These are phyloP conservation scores for Epizoanthus scotinus DNA, from an alignment of 92 coral and sea anemone species.

Conservation along the genomic window DNA sequence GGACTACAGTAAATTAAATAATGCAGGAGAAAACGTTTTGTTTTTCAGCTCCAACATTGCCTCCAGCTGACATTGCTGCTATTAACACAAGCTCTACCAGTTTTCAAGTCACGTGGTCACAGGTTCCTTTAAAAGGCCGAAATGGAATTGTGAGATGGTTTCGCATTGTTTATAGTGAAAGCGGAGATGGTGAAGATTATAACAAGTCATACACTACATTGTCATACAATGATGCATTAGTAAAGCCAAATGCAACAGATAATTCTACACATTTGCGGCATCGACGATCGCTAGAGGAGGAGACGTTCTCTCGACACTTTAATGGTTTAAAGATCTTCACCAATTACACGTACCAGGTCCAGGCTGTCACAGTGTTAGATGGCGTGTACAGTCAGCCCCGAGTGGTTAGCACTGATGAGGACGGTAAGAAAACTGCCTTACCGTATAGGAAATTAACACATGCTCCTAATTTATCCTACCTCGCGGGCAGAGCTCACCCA, in stretches of 20 bases:
- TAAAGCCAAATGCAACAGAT: conserved; percentile 3
- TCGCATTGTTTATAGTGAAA: conserved; percentile 47
- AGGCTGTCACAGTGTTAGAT: conserved; percentile 47
- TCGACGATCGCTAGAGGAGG: neutral
- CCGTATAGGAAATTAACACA: neutral
- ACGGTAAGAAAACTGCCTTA: conserved; percentile 40
- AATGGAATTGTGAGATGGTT: conserved; percentile 60
- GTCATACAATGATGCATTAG: neutral
- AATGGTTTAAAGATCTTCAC: conserved; percentile 61
- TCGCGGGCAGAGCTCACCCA: too few species aligned
- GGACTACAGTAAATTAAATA: too few species aligned
- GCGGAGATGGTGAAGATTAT: conserved; percentile 10
- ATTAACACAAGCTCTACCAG: conserved; percentile 62
- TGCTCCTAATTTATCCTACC: too few species aligned
- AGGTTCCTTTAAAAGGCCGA: conserved; percentile 43
- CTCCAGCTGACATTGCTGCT: conserved; percentile 46
- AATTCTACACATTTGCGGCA: conserved; percentile 15
- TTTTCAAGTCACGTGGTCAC: conserved; percentile 51
- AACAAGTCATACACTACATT: neutral
- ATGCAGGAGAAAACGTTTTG: neutral
- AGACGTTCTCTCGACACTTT: conserved; percentile 35
- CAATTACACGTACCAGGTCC: conserved; percentile 47
- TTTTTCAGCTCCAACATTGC: conserved; percentile 43
- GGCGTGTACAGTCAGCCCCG: conserved; percentile 45
- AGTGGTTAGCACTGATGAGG: conserved; percentile 60